Percentiles rank a stretch among this genome's conserved stretches.
These are phyloP conservation scores for Sebastolobus altivelis DNA, from an alignment of 2,797 vertebrate species.

Conservation along the genomic window DNA sequence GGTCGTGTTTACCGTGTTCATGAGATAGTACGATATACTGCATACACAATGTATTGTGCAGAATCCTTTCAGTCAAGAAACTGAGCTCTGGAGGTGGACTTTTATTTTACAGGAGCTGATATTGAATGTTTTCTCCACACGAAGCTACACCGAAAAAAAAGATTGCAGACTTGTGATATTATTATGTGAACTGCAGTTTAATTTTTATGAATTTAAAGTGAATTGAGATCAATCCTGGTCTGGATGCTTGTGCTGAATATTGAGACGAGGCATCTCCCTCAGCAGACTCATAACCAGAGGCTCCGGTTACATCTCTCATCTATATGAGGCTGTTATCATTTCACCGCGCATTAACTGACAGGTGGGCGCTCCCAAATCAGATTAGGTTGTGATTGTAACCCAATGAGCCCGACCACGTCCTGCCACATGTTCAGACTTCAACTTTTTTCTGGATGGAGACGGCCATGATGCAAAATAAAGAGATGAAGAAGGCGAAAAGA, in stretches of 20 bases:
- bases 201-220: neutral
- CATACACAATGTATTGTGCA: neutral
- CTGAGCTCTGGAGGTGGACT: neutral
- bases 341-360: neutral
- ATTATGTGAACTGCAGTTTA: neutral
- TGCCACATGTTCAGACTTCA: neutral
- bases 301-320: neutral
- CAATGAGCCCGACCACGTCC: neutral
- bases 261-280: constrained; percentile 2
- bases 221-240: neutral
- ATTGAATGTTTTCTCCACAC: neutral
- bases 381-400: constrained; percentile 6
- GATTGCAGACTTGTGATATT: neutral
- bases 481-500: neutral
- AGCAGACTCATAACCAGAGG: constrained; percentile 7
- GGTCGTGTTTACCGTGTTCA: neutral
- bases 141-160: neutral
- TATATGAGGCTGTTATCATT: neutral
- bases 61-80: neutral
- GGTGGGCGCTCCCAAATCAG: constrained; percentile 9
- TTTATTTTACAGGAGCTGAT: neutral
- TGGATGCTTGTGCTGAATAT: constrained; percentile 3
- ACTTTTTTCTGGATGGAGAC: neutral
- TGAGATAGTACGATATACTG: neutral
- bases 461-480: neutral